Base-by-base conservation (phyloP, 2,888 invertebrate species). In the Schizaphis graminum region DNA sequence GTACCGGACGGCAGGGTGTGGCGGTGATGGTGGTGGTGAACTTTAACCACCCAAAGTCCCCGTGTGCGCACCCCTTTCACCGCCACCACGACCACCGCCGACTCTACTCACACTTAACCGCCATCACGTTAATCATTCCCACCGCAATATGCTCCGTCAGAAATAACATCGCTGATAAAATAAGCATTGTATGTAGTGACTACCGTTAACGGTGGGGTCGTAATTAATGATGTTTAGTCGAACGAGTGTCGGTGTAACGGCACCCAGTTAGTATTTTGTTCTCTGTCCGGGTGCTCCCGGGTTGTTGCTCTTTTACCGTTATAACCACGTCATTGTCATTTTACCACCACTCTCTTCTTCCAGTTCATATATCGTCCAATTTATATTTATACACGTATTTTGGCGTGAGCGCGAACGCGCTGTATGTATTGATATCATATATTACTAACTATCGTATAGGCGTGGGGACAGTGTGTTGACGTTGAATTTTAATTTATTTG, bases 201-300 rank as follows among this genome's bases (percentile, higher is more conserved):
- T 87, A 87, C 87, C 87, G n/a, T 21, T n/a, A 49, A n/a, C 87
- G 21, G 87, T 21, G 16, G 87, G 87, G 87, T 87, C 53, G 87
- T 87, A 87, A 87, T 87, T 87, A 87, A 87, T 87, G 87, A 87
- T 87, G 87, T 87, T 87, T 87, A 87, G 87, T 87, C 87, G 87
- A 87, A 87, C 87, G 87, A 87, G 87, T 87, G 87, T 87, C 87
- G 87, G 87, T 53, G n/a, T 89, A 41, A 89, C 88, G 88, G 88
- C 88, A 89, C 41, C 53, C 88, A 35, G 53, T 89, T 89, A 89
- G 88, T 56, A 89, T 56, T 56, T 89, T 89, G 56, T 56, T 56
- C 56, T 88, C 56, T 87, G n/a, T 16, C n/a, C 47, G 49, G n/a
- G 49, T 35, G n/a, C 47, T 47, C 4, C 13, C 1, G 44, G 86